A percentile compares a stretch with the other conserved stretches of the same genome.
Evolutionary conservation across 2,797 vertebrate genomes (phyloP).

Genomic region (Acipenser oxyrinchus): DNA sequence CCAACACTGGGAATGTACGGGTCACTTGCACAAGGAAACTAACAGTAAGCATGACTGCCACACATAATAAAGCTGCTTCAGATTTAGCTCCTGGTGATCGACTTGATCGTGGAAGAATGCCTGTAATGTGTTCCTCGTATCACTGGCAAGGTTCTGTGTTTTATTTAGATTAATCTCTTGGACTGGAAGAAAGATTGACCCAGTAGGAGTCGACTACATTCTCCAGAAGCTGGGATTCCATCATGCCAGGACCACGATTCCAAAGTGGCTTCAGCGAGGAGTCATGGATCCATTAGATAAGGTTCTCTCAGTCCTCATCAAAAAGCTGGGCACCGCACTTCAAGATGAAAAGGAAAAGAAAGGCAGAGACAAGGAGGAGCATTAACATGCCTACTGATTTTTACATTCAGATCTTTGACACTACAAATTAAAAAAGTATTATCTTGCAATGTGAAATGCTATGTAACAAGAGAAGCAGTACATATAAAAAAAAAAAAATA

Average conservation of each 20-base stretch:
- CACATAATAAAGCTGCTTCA: no score
- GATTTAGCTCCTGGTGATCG: no score
- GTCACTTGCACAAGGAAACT: no score
- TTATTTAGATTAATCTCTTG: constrained; percentile 86
- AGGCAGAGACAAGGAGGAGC: constrained; percentile 88
- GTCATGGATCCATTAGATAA: constrained; percentile 98
- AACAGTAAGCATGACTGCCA: no score
- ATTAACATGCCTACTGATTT: constrained; percentile 44
- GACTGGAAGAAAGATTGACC: constrained; percentile 97
- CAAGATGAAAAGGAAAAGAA: constrained; percentile 95
- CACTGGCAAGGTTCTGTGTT: not conserved
- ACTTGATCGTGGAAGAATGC: not conserved
- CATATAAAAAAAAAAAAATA: constrained; percentile 23
- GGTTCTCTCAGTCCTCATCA: constrained; percentile 91
- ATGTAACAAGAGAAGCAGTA: constrained; percentile 14
- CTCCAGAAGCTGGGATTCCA: constrained; percentile 96
- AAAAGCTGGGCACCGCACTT: constrained; percentile 88
- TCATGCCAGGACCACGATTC: constrained; percentile 95
- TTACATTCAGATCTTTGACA: not conserved
- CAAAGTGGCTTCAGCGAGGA: constrained; percentile 97
- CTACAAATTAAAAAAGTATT: constrained; percentile 5
- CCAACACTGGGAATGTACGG: no score
- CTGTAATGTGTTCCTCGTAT: not conserved
- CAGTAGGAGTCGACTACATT: constrained; percentile 96
- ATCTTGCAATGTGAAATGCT: constrained; percentile 18